Evolutionary conservation across 2,113 vertebrate species (phyloP).

Genomic region (Elephas maximus): DNA sequence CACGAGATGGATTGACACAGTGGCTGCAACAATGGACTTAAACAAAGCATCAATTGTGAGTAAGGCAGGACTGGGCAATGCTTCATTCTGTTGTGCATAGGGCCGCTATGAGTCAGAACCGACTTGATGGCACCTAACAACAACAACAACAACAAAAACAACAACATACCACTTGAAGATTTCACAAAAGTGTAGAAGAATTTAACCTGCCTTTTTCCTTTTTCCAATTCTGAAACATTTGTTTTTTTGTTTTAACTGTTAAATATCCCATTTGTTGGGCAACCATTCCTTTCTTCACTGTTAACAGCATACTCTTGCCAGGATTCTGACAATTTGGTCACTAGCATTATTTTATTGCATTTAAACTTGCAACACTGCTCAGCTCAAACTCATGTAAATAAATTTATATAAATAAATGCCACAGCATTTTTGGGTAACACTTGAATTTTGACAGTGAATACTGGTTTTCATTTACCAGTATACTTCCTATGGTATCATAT

Average conservation of each 20-base stretch:
- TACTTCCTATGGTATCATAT: background rate
- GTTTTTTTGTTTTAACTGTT: slow-evolving; percentile 38
- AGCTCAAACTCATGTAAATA: background rate
- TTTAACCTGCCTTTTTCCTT: background rate
- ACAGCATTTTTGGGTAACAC: background rate
- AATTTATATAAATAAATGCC: no score
- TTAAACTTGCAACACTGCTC: background rate
- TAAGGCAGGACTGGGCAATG: no score
- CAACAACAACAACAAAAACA: no score
- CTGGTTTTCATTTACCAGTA: background rate
- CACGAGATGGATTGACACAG: no score
- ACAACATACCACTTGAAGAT: background rate
- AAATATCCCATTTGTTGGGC: slow-evolving; percentile 20
- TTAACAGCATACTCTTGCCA: slow-evolving; percentile 23
- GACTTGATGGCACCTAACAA: no score
- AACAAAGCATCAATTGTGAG: no score
- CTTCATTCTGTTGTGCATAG: no score
- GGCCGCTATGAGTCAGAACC: no score
- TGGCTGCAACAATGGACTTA: no score
- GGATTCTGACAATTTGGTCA: background rate
- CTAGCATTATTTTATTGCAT: slow-evolving; percentile 39
- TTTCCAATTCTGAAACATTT: slow-evolving; percentile 31
- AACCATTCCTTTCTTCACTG: background rate
- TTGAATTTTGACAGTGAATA: background rate
- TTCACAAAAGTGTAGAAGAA: slow-evolving; percentile 8